Conservation (phyloP, 2,888 invertebrate genomes). For the Nymphalis c-album region DNA sequence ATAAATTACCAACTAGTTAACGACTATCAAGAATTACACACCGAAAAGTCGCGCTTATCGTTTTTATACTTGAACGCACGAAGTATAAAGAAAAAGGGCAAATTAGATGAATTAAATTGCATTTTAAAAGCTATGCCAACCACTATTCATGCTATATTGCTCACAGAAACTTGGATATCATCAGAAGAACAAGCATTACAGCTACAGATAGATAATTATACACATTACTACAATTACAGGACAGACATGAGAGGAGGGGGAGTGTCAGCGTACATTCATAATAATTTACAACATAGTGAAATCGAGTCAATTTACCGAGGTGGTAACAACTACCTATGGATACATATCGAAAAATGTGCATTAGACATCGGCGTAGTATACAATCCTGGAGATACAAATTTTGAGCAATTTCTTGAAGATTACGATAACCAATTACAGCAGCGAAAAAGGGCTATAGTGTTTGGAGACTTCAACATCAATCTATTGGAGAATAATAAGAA, state of each 20-base stretch:
- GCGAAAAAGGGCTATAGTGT: constrained; percentile 16
- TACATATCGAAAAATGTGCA: background rate
- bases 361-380: background rate
- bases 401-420: background rate
- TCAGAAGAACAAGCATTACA: constrained; percentile 11
- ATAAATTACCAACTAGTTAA: too few species aligned
- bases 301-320: background rate
- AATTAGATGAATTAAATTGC: constrained; percentile 11
- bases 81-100: constrained; percentile 16
- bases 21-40: too few species aligned
- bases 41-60: too few species aligned
- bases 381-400: constrained; percentile 2
- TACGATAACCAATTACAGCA: constrained; percentile 13
- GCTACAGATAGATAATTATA: constrained; percentile 13
- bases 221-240: constrained; percentile 10
- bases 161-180: background rate
- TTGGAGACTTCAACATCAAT: constrained; percentile 18
- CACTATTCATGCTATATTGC: background rate
- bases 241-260: background rate
- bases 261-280: background rate
- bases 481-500: constrained; percentile 1
- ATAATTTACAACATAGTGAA: background rate
- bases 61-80: too few species aligned
- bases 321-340: background rate
- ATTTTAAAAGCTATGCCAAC: constrained; percentile 2